Percentiles rank a stretch among this genome's conserved stretches.
phyloP scores from a whole-genome alignment of 2,888 invertebrate species.

The Acronicta psi region DNA sequence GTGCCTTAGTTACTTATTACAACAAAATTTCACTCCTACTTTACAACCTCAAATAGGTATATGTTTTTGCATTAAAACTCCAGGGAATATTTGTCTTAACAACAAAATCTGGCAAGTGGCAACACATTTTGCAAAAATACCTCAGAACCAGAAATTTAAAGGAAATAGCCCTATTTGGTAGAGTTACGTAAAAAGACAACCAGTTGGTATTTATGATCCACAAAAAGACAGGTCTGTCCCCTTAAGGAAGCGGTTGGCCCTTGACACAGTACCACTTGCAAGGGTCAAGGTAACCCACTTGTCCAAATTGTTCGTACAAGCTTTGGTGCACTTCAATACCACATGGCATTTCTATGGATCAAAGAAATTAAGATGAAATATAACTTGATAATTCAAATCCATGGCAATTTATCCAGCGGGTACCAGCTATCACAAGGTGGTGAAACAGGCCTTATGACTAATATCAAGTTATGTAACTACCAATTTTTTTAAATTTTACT shows the following conservation, averaged over 20 bases:
- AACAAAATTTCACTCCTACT: no score
- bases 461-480: no score
- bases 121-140: conserved; percentile 6
- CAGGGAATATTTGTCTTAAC: not conserved
- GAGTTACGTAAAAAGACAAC: conserved; percentile 9
- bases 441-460: no score
- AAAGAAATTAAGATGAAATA: conserved; percentile 19
- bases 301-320: conserved; percentile 52
- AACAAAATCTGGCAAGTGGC: conserved; percentile 7
- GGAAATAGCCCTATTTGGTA: conserved; percentile 23
- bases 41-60: no score
- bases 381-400: not conserved
- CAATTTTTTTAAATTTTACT: no score
- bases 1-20: no score
- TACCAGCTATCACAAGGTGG: no score
- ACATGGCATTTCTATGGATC: conserved; percentile 36
- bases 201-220: conserved; percentile 30
- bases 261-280: conserved; percentile 61
- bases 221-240: conserved; percentile 51
- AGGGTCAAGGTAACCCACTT: conserved; percentile 61
- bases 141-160: conserved; percentile 27
- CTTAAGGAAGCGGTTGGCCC: conserved; percentile 60
- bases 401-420: no score
- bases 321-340: conserved; percentile 37
- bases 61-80: no score